Conservation (phyloP, 1,140 invertebrate species). For the Neotoxoptera formosana region DNA sequence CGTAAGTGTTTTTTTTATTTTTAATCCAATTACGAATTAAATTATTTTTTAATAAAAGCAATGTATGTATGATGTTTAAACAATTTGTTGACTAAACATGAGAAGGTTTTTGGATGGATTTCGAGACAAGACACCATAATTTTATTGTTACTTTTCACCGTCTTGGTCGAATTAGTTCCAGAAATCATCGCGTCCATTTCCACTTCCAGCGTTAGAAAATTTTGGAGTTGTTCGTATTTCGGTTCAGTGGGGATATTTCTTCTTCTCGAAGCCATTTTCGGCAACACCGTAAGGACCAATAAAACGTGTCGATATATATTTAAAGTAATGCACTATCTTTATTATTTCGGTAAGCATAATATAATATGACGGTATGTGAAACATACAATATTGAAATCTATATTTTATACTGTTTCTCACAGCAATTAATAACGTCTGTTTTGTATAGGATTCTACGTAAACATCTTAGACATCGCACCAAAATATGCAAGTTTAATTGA, state of each 20-base stretch:
- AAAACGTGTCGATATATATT: background rate
- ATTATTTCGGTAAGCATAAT: background rate
- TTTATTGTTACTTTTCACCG: background rate
- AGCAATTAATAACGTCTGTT: background rate
- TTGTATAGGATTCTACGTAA: constrained; percentile 84
- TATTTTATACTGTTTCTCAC: background rate
- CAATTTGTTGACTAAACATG: background rate
- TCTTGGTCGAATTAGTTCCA: background rate
- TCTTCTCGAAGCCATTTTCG: background rate
- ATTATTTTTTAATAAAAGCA: too few relatives aligned
- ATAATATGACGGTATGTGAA: background rate
- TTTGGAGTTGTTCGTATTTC: background rate
- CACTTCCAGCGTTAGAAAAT: background rate
- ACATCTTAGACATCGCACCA: constrained; percentile 98
- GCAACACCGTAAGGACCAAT: too few relatives aligned
- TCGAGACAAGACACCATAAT: background rate
- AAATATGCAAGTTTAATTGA: constrained; percentile 98
- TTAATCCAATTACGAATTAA: background rate
- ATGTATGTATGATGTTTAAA: too few relatives aligned
- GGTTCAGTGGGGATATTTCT: background rate
- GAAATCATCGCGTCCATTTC: background rate
- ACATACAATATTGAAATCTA: background rate
- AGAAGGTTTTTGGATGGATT: rapidly evolving
- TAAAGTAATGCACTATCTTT: background rate
- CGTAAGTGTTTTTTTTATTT: background rate